Evolutionary conservation across 1,140 invertebrate genomes (phyloP), one percentile per base, ranked within the genome.

Genomic region (Apis cerana): DNA sequence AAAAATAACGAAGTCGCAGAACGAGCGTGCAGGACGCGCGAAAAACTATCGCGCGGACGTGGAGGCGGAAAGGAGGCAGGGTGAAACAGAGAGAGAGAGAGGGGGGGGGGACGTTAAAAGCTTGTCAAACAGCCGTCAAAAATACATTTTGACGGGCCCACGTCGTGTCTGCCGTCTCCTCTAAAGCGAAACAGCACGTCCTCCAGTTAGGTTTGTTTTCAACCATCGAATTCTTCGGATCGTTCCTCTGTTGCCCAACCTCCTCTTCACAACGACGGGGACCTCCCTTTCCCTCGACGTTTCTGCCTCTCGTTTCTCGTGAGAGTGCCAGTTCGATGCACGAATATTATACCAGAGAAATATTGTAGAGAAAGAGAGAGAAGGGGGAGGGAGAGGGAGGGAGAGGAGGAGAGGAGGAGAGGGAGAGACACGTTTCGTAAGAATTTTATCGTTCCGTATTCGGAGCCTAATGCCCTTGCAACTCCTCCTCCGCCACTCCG

Each of bases 401-500:
- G 13, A 11, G 19, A 17, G 4, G 12, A 5, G 5, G 33, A 43
- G 33, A 7, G 64, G 59, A n/a, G 59, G 48, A 27, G 27, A 52
- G 10, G 3, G 21, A 48, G n/a, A 13, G 59, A n/a, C 21, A 62
- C 71, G 77, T 90, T 90, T 87, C 89, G 75, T 90, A 90, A 91
- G 84, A 90, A 89, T 88, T 90, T 90, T 76, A 88, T 89, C 88
- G 77, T 84, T 84, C 75, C 84, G 77, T 86, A 80, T 88, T 89
- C 75, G 79, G 77, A 82, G 85, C 82, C 88, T 83, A 85, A 88
- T 88, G 84, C 88, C 83, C 79, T 86, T 88, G 81, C 84, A 61
- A 79, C 85, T 85, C 78, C 81, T 86, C 75, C 77, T 74, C 65
- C 78, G 67, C 33, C 80, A 65, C 64, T 78, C 43, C 70, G 52